Evolutionary conservation across 2,888 invertebrate genomes (phyloP), one percentile per base, ranked within the genome.

Genomic region (Xestia rhomboidea): DNA sequence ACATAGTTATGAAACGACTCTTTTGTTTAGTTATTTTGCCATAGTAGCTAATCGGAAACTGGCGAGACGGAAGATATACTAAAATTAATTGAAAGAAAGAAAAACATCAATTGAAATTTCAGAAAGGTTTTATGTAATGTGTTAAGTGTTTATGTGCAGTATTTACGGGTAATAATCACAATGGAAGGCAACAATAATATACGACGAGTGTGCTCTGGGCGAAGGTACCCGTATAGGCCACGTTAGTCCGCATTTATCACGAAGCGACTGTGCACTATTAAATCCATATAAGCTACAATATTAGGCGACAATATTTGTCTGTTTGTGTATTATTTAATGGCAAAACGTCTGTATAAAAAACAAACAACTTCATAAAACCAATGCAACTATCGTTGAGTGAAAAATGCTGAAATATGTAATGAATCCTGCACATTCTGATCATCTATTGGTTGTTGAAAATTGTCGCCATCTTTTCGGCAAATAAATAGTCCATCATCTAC

Each of bases 181-280:
- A 60, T 64, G 34, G 30, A 79, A 74, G 68, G 57, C n/a, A 41
- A 70, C 69, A 68, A 46, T 68, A 63, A 46, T 27, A 57, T 60
- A 80, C 30, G 27, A 30, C 44, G 54, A 73, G 41, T 67, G 63
- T 57, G 69, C 75, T 73, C 74, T 68, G 77, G 62, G 79, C 79
- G 76, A 84, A 80, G 83, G 79, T 84, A 77, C 30, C 60, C 15
- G 44, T 66, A 83, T 80, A 85, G 79, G 83, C 73, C 81, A 87
- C 73, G 63, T 76, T 74, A 83, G 72, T 81, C 75, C 76, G 72
- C 81, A 89, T 90, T 89, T 83, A 90, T 91, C 89, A 88, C 81
- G 83, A 78, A 84, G 84, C 78, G 87, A 89, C 79, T 83, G 86
- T 86, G 77, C 78, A 73, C 77, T 84, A 73, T 81, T 85, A 82